Base-by-base conservation (phyloP, 2,113 vertebrate genomes). In the Pagrus major region DNA sequence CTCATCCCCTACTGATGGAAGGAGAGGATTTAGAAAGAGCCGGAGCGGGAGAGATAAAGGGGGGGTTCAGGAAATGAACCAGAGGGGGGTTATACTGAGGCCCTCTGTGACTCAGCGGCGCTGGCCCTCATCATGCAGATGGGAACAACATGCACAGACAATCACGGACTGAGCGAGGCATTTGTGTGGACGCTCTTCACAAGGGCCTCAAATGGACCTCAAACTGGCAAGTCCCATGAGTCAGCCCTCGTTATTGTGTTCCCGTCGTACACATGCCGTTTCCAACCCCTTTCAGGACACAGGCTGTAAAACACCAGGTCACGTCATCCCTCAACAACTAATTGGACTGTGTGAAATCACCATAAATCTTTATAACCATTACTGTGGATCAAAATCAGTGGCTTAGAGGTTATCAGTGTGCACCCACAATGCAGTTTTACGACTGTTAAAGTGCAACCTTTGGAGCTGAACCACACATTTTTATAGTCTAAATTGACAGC, bases 161-260 rank as follows among this genome's bases (percentile, higher is more conserved):
- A 9, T 68, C 51, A 42, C 41, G 37, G 33, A 49, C 11, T 52
- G 47, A 14, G 51, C 67, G 41, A 0, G 4, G 18, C 8, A 8
- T 65, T 23, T 59, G 76, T 72, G 41, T 44, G 61, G 42, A 49
- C n/a, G 2, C 12, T 69, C 31, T 59, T 71, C 31, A 58, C 25
- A 25, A 37, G 6, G 29, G 35, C 37, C 35, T 74, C 67, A 60
- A 70, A 63, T 29, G 58, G 42, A 80, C 29, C 39, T 51, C 20
- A 35, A 35, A 46, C 54, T 8, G 64, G 54, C 25, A 52, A 68
- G 20, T 39, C 55, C 85, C 46, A 20, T 90, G 91, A 92, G 78
- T 92, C 88, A 93, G 66, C 80, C 42, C 49, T 83, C 68, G 59
- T 87, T 78, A 71, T 37, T 58, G 71, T 58, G 42, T 70, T 82